Evolutionary conservation across 2,797 vertebrate genomes (phyloP).

Genomic region (Cryptoprocta ferox): DNA sequence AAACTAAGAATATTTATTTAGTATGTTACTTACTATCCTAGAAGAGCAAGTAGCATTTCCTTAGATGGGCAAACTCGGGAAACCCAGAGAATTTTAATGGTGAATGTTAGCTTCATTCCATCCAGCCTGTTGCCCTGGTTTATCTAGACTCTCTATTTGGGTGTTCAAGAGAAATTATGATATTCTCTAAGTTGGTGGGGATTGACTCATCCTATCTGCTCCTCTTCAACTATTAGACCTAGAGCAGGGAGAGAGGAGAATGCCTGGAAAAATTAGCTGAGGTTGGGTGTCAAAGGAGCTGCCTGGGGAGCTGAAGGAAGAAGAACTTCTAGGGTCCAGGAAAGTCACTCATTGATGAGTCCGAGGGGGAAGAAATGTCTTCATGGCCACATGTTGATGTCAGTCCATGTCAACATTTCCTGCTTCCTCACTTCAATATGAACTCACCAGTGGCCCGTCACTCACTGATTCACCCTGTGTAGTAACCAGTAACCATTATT

Average conservation of each 20-base stretch:
- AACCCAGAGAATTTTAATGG: background rate
- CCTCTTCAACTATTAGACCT: background rate
- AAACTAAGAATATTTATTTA: background rate
- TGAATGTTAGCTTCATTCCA: background rate
- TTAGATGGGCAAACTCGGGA: background rate
- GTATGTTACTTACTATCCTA: background rate
- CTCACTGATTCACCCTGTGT: constrained; percentile 25
- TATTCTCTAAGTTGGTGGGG: background rate
- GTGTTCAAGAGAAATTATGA: background rate
- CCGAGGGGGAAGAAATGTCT: background rate
- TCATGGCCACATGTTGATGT: background rate
- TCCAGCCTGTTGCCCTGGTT: background rate
- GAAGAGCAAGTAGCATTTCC: background rate
- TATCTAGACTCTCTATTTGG: background rate
- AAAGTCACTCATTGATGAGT: constrained; percentile 25
- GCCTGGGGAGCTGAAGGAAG: background rate
- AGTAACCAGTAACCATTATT: background rate
- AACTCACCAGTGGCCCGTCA: background rate
- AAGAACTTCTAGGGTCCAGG: background rate
- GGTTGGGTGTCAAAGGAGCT: background rate
- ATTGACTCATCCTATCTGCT: background rate
- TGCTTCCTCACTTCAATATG: background rate
- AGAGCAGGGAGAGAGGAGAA: background rate
- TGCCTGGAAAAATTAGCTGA: constrained; percentile 8
- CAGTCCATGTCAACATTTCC: constrained; percentile 7